Percentiles rank a stretch among this genome's conserved stretches.
phyloP scores from a whole-genome alignment of 2,888 invertebrate species.

The Lepidochrysops patricia region DNA sequence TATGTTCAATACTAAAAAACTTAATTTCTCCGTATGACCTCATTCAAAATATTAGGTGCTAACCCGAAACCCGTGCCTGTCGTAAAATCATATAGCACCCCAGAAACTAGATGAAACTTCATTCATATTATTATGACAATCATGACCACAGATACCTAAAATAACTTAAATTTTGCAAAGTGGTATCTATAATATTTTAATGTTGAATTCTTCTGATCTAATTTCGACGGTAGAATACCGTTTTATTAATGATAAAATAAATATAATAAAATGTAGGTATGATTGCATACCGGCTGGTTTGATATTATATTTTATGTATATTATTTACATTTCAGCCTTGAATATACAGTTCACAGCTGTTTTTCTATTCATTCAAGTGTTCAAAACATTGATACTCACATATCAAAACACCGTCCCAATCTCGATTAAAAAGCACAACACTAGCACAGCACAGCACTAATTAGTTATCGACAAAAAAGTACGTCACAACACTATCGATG shows the following conservation, averaged over 20 bases:
- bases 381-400: constrained; percentile 16
- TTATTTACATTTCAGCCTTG: too few relatives aligned
- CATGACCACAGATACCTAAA: too few relatives aligned
- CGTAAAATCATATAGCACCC: neutral
- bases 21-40: too few relatives aligned
- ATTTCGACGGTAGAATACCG: too few relatives aligned
- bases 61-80: neutral
- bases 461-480: constrained; percentile 17
- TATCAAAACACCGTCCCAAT: neutral
- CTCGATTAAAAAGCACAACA: neutral
- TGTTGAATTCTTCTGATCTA: too few relatives aligned
- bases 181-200: too few relatives aligned
- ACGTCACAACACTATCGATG: constrained; percentile 23
- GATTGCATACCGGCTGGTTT: neutral
- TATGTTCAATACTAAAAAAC: too few relatives aligned
- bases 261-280: neutral
- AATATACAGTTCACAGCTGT: constrained; percentile 6
- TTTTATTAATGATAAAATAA: too few relatives aligned
- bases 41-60: too few relatives aligned
- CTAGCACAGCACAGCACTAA: constrained; percentile 17
- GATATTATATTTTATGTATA: too few relatives aligned
- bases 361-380: neutral
- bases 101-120: neutral
- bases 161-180: too few relatives aligned
- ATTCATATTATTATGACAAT: too few relatives aligned